Conservation (phyloP, 2,888 invertebrate genomes). For the Apotomis turbidana region DNA sequence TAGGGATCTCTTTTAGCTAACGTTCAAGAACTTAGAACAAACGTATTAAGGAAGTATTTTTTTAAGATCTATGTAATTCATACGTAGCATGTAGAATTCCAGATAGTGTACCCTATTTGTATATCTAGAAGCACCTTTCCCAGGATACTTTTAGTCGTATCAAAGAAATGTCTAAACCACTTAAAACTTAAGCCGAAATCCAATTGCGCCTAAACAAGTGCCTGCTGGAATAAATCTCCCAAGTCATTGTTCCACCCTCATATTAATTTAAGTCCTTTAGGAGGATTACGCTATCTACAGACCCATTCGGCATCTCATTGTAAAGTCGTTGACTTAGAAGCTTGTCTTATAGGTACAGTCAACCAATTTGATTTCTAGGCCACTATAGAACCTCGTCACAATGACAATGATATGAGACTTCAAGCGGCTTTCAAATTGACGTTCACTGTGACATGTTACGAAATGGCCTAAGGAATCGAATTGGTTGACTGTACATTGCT, state of each 20-base stretch:
- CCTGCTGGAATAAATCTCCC: conserved; percentile 14
- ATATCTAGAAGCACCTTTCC: background rate
- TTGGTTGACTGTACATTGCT: too few relatives aligned
- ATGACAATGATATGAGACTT: too few relatives aligned
- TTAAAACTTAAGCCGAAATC: conserved; percentile 21
- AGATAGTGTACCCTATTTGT: background rate
- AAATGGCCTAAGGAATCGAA: too few relatives aligned
- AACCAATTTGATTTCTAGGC: too few relatives aligned
- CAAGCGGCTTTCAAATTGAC: conserved; percentile 3
- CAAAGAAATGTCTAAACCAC: conserved; percentile 17
- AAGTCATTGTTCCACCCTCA: conserved; percentile 26
- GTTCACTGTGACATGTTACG: too few relatives aligned
- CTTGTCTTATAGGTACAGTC: background rate
- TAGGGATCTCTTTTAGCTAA: too few relatives aligned
- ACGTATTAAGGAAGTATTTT: too few relatives aligned
- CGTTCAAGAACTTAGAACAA: too few relatives aligned
- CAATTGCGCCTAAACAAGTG: conserved; percentile 26
- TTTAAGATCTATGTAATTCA: too few relatives aligned
- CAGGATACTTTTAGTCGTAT: conserved; percentile 2
- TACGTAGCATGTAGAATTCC: too few relatives aligned
- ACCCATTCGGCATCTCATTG: conserved; percentile 50
- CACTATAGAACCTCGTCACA: too few relatives aligned
- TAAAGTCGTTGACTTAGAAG: background rate
- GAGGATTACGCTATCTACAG: conserved; percentile 42
- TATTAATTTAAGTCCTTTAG: conserved; percentile 29